Conservation (phyloP, 2,888 invertebrate species). For the Tetrapedia diversipes region DNA sequence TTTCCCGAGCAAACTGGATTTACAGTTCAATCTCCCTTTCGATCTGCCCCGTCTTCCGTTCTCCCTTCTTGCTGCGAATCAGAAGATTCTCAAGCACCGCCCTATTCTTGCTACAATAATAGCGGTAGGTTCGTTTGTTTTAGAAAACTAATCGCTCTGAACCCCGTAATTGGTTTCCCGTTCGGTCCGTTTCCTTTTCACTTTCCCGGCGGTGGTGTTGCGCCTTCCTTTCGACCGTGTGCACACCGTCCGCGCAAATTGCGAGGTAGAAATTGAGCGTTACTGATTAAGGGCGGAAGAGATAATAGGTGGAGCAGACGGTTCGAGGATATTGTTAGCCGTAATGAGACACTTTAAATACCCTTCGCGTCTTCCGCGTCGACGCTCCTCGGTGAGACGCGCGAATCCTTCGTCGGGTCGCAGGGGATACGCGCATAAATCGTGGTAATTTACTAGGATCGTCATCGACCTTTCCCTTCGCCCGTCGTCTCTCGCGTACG, state of each 20-base stretch:
- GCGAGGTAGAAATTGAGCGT: constrained; percentile 59
- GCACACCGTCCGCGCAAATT: constrained; percentile 45
- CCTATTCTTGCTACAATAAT: not conserved
- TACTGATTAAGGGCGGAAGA: constrained; percentile 61
- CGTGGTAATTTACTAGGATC: constrained; percentile 7
- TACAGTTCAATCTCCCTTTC: too few species aligned
- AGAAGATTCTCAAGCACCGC: not conserved
- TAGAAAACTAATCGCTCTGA: not conserved
- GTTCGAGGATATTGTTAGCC: constrained; percentile 53
- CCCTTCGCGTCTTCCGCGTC: constrained; percentile 27
- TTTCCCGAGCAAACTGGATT: not conserved
- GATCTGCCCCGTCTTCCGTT: not conserved
- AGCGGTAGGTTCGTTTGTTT: not conserved
- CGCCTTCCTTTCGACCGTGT: constrained; percentile 24
- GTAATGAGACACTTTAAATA: constrained; percentile 46
- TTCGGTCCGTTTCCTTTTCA: constrained; percentile 38
- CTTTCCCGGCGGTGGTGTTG: constrained; percentile 22
- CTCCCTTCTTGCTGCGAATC: not conserved
- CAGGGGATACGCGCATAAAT: not conserved
- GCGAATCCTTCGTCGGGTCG: not conserved
- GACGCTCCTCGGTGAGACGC: not conserved
- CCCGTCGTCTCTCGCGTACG: too few species aligned
- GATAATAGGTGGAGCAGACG: constrained; percentile 48
- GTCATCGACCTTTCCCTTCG: not conserved
- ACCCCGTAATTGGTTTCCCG: constrained; percentile 13